These are phyloP conservation scores for Dicentrarchus labrax DNA, from an alignment of 2,113 vertebrate genomes.

Conservation along the genomic window DNA sequence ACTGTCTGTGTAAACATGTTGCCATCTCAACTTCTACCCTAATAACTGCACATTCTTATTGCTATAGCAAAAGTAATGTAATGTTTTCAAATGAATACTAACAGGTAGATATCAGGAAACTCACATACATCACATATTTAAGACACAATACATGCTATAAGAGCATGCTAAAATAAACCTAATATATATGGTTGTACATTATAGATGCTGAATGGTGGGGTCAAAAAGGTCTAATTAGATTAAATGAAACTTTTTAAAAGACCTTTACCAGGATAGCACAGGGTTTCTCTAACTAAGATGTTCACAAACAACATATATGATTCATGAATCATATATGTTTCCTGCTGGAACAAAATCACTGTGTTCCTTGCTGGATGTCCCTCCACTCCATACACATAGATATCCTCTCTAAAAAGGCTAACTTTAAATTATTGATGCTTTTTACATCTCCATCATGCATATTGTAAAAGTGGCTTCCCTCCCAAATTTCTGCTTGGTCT, in stretches of 20 bases:
- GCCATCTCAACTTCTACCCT: background rate
- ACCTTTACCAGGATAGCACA: background rate
- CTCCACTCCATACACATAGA: constrained; percentile 5
- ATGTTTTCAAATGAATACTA: background rate
- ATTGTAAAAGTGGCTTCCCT: constrained; percentile 41
- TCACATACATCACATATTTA: background rate
- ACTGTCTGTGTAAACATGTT: background rate
- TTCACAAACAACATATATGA: background rate
- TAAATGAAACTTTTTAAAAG: no score
- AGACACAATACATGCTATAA: background rate
- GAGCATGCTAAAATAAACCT: background rate
- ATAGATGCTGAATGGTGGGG: background rate
- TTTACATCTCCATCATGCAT: constrained; percentile 56
- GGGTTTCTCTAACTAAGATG: background rate
- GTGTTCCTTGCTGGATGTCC: background rate
- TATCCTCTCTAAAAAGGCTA: constrained; percentile 37
- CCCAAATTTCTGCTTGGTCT: constrained; percentile 19
- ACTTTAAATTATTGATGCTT: constrained; percentile 59
- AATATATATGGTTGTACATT: background rate
- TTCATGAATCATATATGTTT: constrained; percentile 16
- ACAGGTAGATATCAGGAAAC: background rate
- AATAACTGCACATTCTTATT: background rate
- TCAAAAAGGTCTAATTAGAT: background rate
- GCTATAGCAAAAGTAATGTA: background rate
- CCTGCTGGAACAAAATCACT: constrained; percentile 5